Evolutionary conservation across 2,113 vertebrate genomes (phyloP), one percentile per base, ranked within the genome.

Genomic region (Cyphomyrus plagiostoma): DNA sequence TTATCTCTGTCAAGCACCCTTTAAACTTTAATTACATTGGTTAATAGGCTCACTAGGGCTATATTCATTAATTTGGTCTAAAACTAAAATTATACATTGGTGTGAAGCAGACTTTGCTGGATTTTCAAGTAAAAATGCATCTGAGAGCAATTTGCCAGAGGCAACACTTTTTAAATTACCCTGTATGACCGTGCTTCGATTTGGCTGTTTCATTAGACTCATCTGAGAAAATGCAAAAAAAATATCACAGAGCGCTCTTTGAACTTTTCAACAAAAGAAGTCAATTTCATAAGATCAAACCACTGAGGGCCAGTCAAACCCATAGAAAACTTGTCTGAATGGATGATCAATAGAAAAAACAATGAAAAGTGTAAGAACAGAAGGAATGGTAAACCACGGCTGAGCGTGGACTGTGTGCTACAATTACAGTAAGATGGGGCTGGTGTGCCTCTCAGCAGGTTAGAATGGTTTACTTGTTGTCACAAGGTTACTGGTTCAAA

Each of bases 31-130:
- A 89, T 84, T 85, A 84, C 52, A 84, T 80, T 23, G 26, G 35
- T 62, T 85, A 82, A 45, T 53, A 84, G 80, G 88, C 77, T 85
- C 50, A 39, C 85, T 52, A 17, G 50, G 46, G 85, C 85, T 87
- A 30, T 53, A 87, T 87, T 53, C 39, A 89, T 89, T 89, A 83
- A 89, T 58, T 89, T 89, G 74, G 35, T 89, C 15, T 45, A 56
- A 42, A 30, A 86, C 21, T 52, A 53, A 52, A 86, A 86, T 52
- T 30, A 86, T 49, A 85, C 46, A 49, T 30, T 70, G 10, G n/a
- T 42, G 74, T 53, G 85, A 89, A 58, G 80, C 52, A 82, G 49
- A 56, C 9, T n/a, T 19, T 58, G 39, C 10, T 45, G n/a, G 49
- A 89, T 84, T 89, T 17, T 87, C 50, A 80, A 80, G 74, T 5